Percentiles rank a stretch among this genome's conserved stretches.
phyloP scores from a whole-genome alignment of 1,140 invertebrate genomes.

The Drosophila pseudoananassae region DNA sequence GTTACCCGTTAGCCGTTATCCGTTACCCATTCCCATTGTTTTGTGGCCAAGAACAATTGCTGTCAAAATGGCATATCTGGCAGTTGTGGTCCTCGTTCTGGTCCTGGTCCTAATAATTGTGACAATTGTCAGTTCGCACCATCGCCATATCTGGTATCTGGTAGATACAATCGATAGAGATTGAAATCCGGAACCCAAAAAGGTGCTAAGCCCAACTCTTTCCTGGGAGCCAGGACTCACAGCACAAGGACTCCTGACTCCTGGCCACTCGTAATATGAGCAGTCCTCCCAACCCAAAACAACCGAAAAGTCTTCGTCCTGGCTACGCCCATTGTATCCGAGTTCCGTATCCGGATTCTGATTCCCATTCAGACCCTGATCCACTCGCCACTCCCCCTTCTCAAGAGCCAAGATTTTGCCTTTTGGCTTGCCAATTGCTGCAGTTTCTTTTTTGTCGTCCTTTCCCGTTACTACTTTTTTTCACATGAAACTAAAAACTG shows the following conservation, averaged over 20 bases:
- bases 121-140: conserved; percentile 77
- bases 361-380: not conserved
- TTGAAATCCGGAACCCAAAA: conserved; percentile 28
- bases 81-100: not conserved
- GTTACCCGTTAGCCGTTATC: not conserved
- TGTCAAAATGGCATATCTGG: conserved; percentile 62
- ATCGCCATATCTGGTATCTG: conserved; percentile 15
- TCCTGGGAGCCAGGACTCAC: conserved; percentile 19
- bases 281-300: conserved; percentile 58
- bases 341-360: conserved; percentile 55
- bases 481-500: conserved; percentile 76
- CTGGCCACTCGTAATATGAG: conserved; percentile 75
- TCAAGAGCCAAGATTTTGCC: conserved; percentile 17
- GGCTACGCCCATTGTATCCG: conserved; percentile 56
- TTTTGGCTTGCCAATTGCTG: conserved; percentile 29
- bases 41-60: conserved; percentile 48
- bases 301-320: conserved; percentile 48
- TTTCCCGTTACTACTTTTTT: conserved; percentile 23
- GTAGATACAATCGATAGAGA: conserved; percentile 40
- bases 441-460: not conserved
- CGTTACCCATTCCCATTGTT: conserved; percentile 40
- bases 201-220: conserved; percentile 60
- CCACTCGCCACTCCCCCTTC: not conserved
- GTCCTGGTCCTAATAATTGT: conserved; percentile 53
- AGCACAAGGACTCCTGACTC: conserved; percentile 44